Conservation (phyloP, 2,888 invertebrate genomes). For the Diloba caeruleocephala region DNA sequence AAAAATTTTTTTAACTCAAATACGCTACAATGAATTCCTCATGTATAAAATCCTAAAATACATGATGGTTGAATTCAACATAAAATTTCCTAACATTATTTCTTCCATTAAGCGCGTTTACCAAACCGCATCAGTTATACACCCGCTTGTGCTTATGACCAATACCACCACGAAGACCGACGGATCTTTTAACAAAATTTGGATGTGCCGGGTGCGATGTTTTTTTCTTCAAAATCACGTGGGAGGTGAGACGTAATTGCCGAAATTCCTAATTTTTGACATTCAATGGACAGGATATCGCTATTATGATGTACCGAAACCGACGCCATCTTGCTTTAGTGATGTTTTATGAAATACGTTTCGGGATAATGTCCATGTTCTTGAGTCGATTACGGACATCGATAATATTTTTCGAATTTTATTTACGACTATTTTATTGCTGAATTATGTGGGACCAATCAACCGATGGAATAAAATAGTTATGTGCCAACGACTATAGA, state of each 20-base stretch:
- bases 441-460: conserved; percentile 33
- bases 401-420: conserved; percentile 31
- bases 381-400: conserved; percentile 45
- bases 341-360: conserved; percentile 64
- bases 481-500: neutral
- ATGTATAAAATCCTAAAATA: too few species aligned
- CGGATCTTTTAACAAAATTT: conserved; percentile 85
- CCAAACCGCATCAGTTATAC: conserved; percentile 1
- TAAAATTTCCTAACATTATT: too few species aligned
- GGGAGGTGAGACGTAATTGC: conserved; percentile 88
- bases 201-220: conserved; percentile 82
- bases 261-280: conserved; percentile 89
- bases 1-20: too few species aligned
- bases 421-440: conserved; percentile 43
- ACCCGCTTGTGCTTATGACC: conserved; percentile 50
- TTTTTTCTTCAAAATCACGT: conserved; percentile 81
- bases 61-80: too few species aligned
- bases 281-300: conserved; percentile 88
- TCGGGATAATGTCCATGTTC: conserved; percentile 58
- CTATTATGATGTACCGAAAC: conserved; percentile 82
- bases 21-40: too few species aligned
- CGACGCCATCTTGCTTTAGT: conserved; percentile 56
- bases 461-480: conserved; percentile 8
- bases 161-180: conserved; percentile 64
- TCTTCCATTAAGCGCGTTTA: too few species aligned